These are phyloP conservation scores for Echinometra lucunter DNA, from an alignment of 53 echinoderm and acorn worm genomes.

Conservation along the genomic window DNA sequence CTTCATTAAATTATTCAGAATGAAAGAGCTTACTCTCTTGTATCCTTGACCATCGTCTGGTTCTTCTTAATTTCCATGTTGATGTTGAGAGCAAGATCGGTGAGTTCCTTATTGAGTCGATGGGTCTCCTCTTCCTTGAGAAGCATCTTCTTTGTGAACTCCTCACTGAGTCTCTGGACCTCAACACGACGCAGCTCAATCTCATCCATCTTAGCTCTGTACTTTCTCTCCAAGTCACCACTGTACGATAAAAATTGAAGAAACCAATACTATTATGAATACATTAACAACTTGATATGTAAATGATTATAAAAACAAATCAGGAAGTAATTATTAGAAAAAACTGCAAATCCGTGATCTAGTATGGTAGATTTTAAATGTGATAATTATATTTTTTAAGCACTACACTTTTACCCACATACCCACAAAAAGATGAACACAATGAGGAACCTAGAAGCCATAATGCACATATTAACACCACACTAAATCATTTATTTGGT, in stretches of 20 bases:
- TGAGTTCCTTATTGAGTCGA: slow-evolving; percentile 83
- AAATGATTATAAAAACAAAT: not conserved
- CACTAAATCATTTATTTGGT: too few relatives aligned
- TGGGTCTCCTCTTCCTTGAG: slow-evolving; percentile 93
- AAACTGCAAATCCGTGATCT: too few relatives aligned
- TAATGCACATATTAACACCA: not conserved
- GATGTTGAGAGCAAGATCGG: slow-evolving; percentile 90
- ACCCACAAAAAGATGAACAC: not conserved
- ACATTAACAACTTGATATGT: not conserved
- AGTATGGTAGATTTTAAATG: too few relatives aligned
- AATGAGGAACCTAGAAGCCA: not conserved
- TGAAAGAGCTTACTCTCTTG: slow-evolving; percentile 73
- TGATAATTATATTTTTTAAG: not conserved
- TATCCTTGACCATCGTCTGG: slow-evolving; percentile 70
- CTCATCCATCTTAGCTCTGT: slow-evolving; percentile 89
- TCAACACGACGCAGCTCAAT: slow-evolving; percentile 91
- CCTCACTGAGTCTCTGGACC: slow-evolving; percentile 91
- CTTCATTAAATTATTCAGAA: not conserved
- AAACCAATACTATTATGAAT: not conserved
- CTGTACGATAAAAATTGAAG: slow-evolving; percentile 39
- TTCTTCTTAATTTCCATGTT: slow-evolving; percentile 96
- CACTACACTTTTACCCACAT: not conserved
- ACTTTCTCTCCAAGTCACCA: slow-evolving; percentile 95
- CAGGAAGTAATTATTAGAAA: too few relatives aligned
- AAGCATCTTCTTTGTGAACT: slow-evolving; percentile 87